These are phyloP conservation scores for Drosophila kanekoi DNA, from an alignment of 2,888 invertebrate genomes.

Conservation along the genomic window DNA sequence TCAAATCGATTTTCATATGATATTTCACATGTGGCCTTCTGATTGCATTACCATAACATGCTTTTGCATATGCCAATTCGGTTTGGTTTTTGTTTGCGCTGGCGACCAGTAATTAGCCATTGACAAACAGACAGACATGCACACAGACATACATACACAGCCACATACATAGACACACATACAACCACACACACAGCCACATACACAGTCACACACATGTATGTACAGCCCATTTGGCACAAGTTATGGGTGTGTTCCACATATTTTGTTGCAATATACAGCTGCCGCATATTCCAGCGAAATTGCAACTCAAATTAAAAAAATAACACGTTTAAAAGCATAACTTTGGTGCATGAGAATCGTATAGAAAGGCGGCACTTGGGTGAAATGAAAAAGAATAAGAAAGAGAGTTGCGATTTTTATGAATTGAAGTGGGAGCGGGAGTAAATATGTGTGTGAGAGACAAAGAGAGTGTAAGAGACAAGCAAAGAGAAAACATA, in stretches of 20 bases:
- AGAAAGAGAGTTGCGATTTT: too few species aligned
- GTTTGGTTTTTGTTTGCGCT: constrained; percentile 21
- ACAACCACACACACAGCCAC: background rate
- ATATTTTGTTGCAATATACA: constrained; percentile 35
- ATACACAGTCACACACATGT: too few species aligned
- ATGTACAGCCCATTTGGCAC: background rate
- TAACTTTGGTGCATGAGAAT: background rate
- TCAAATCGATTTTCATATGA: constrained; percentile 66
- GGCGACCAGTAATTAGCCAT: constrained; percentile 52
- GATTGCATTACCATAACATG: constrained; percentile 61
- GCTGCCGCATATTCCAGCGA: background rate
- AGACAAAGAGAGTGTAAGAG: background rate
- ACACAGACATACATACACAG: constrained; percentile 7
- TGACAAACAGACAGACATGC: constrained; percentile 30
- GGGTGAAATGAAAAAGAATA: background rate
- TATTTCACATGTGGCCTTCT: constrained; percentile 55
- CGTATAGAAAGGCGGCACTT: background rate
- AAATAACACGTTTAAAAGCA: too few species aligned
- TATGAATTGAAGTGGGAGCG: too few species aligned
- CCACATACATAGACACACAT: constrained; percentile 6
- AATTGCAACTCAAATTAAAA: background rate
- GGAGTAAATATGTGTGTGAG: too few species aligned
- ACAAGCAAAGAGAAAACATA: background rate
- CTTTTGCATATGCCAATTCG: constrained; percentile 29
- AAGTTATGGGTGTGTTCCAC: constrained; percentile 10